phyloP scores from a whole-genome alignment of 1,140 invertebrate species.

The Eriosoma lanigerum region DNA sequence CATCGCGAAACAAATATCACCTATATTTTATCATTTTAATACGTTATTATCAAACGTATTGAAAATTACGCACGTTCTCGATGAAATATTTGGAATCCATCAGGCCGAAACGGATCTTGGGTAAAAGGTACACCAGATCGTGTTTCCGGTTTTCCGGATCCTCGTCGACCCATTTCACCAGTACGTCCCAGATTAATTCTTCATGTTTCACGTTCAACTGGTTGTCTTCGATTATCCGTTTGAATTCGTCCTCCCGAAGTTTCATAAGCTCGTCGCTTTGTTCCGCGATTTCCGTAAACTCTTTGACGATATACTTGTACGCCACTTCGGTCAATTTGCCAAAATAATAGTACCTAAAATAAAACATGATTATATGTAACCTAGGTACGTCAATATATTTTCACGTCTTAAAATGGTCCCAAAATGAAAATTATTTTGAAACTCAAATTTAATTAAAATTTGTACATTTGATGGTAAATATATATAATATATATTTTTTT shows the following conservation, averaged over 20 bases:
- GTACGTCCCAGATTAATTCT: constrained; percentile 68
- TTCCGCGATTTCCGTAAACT: constrained; percentile 68
- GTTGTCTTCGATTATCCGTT: constrained; percentile 71
- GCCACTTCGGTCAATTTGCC: constrained; percentile 67
- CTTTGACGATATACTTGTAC: constrained; percentile 70
- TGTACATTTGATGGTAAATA: too few species aligned
- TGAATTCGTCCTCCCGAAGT: constrained; percentile 69
- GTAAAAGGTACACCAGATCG: constrained; percentile 73
- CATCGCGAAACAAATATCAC: too few species aligned
- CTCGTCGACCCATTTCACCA: constrained; percentile 67
- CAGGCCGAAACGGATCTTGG: constrained; percentile 78
- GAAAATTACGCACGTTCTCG: constrained; percentile 64
- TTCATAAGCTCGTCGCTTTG: constrained; percentile 73
- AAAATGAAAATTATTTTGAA: too few species aligned
- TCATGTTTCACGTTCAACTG: constrained; percentile 68
- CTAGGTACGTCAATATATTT: too few species aligned
- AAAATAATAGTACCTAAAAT: constrained; percentile 66
- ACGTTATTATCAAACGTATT: not conserved
- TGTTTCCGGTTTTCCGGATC: constrained; percentile 66
- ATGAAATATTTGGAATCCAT: constrained; percentile 79
- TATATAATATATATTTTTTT: too few species aligned
- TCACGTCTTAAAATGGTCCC: too few species aligned
- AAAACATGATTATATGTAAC: constrained; percentile 17
- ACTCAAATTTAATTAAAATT: not conserved
- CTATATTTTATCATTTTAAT: too few species aligned